Base-by-base conservation (phyloP, 2,113 vertebrate species). In the Cyanistes caeruleus region DNA sequence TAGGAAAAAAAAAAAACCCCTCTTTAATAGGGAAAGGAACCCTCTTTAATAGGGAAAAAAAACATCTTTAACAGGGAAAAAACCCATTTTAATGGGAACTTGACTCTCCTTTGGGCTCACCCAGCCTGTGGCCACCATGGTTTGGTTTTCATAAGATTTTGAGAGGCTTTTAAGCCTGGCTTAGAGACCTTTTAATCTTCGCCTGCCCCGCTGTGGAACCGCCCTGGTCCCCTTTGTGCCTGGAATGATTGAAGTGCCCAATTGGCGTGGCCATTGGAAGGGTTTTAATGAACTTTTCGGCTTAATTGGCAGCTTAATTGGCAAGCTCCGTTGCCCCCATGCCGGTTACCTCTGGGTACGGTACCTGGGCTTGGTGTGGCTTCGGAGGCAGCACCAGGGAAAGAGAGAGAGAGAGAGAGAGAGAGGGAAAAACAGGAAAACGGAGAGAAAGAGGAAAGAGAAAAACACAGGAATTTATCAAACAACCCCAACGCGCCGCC, bases 291-390 rank as follows among this genome's bases (percentile, higher is more conserved):
- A 52, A 87, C 90, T 73, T 75, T 8, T 43, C 94, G 90, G 96
- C 94, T 93, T 89, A 67, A 91, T 62, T 90, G 91, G 48, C 84
- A 62, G 94, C 80, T 73, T 53, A 53, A 84, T 84, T 55, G 68
- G 58, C 14, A 49, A 86, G 82, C 79, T 62, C 95, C 62, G 72
- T 43, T 70, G 51, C 59, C 95, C 94, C 95, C 97, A 96, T 68
- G 95, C 97, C 97, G 95, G 51, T 98, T 99, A 99, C 99, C 98
- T 99, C 98, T 84, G 73, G 97, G 96, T 95, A 98, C 98, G 96
- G 97, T 99, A 99, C 98, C 98, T 98, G 98, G 98, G 58, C 98
- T 99, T 96, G 98, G 98, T 87, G 98, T 97, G 96, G 98, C 98
- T 98, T 99, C 99, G 98, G 97, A 92, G 96, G 97, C 97, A 75